These are phyloP conservation scores for Glossophaga mutica DNA, from an alignment of 2,797 vertebrate species.

Conservation along the genomic window DNA sequence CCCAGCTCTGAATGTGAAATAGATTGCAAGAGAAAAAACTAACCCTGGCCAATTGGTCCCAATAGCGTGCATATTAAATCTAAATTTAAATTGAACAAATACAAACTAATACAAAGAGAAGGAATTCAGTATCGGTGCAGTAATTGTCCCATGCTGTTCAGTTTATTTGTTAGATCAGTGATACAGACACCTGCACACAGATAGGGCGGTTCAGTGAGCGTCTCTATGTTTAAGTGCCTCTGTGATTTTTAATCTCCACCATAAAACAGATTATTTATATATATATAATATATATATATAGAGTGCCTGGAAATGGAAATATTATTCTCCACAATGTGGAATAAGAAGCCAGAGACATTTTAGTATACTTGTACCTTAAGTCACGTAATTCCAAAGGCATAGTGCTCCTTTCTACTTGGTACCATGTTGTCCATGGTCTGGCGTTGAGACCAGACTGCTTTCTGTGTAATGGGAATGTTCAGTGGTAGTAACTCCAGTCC, in stretches of 20 bases:
- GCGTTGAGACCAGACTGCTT: neutral
- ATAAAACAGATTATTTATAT: neutral
- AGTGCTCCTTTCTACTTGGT: neutral
- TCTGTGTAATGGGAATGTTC: neutral
- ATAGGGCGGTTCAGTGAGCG: neutral
- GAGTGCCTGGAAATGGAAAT: constrained; percentile 38
- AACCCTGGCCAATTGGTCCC: constrained; percentile 13
- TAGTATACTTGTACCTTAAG: neutral
- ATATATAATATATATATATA: no score
- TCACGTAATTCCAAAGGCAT: neutral
- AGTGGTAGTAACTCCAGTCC: neutral
- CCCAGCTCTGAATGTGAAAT: neutral
- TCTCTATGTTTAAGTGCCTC: neutral
- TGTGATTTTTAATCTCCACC: neutral
- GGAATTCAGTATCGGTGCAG: neutral
- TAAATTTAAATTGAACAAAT: constrained; percentile 52
- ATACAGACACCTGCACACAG: neutral
- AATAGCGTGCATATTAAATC: constrained; percentile 27
- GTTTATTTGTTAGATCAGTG: constrained; percentile 52
- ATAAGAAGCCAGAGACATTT: constrained; percentile 9
- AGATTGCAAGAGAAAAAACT: constrained; percentile 17
- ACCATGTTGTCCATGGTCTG: neutral
- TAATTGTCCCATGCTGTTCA: constrained; percentile 47
- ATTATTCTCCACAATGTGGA: neutral
- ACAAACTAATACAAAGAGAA: constrained; percentile 45